Base-by-base conservation (phyloP, 35 echinoderm and acorn worm genomes). In the Ophioderma brevispina region DNA sequence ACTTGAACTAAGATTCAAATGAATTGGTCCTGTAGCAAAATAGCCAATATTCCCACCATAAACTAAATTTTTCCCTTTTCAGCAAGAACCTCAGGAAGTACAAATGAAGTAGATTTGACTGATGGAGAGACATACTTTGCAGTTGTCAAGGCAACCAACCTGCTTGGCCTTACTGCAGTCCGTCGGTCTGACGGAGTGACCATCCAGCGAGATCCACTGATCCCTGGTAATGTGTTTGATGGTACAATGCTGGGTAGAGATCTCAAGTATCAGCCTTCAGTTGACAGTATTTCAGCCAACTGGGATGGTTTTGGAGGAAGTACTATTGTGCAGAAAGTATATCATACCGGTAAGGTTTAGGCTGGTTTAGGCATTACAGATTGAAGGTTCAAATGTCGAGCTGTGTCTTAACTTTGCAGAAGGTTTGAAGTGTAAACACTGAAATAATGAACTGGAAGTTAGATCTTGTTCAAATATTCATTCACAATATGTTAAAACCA, bases 271-370 rank as follows among this genome's bases (percentile, higher is more conserved):
- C 81, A 84, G 81, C 34, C 21, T 10, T 38, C 34, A 30, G 34
- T 46, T 52, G 42, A 84, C 13, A 84, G 17, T 33, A 42, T 84
- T 49, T 84, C 81, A 0, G 81, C 81, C 30, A 84, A 46, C 81
- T 84, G 81, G 81, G 55, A 49, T n/a, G 81, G 81, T 1, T 84
- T 84, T 84, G 81, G 81, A 31, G n/a, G n/a, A n/a, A n/a, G n/a
- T n/a, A n/a, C n/a, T n/a, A n/a, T n/a, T n/a, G n/a, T n/a, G n/a
- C n/a, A n/a, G n/a, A n/a, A n/a, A n/a, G n/a, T n/a, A n/a, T n/a
- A n/a, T n/a, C n/a, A n/a, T n/a, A n/a, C n/a, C 15, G 43, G 31
- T 77, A 79, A 1, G 81, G 21, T 30, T 46, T 11, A 78, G 15
- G 3, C 78, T 37, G 0, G 55, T 35, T 33, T 0, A 17, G 8